A percentile compares a stretch with the other conserved stretches of the same genome.
These are phyloP conservation scores for Drosophila sproati DNA, from an alignment of 1,140 invertebrate genomes.

Conservation along the genomic window DNA sequence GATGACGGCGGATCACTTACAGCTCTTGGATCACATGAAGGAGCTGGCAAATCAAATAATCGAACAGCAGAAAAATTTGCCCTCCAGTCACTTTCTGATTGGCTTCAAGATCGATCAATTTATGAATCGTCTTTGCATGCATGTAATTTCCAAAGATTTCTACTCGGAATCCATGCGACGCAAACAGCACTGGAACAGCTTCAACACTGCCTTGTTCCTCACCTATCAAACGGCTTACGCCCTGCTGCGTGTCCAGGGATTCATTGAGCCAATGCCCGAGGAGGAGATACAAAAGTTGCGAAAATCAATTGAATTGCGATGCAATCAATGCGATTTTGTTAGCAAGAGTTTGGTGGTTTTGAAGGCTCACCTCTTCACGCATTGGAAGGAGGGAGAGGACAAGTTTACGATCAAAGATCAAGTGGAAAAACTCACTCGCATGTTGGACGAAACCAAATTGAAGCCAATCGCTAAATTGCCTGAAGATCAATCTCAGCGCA, in stretches of 20 bases:
- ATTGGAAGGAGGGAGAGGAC: slow-evolving; percentile 48
- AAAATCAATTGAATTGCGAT: neutral
- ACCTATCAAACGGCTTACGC: slow-evolving; percentile 48
- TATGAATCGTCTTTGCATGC: slow-evolving; percentile 55
- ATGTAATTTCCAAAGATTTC: slow-evolving; percentile 67
- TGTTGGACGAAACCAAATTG: slow-evolving; percentile 46
- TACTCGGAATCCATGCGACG: slow-evolving; percentile 45
- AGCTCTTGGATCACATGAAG: slow-evolving; percentile 63
- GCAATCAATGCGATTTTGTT: slow-evolving; percentile 63
- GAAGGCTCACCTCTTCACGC: slow-evolving; percentile 52
- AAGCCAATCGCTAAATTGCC: neutral
- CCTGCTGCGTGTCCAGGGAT: slow-evolving; percentile 37
- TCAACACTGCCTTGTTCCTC: slow-evolving; percentile 62
- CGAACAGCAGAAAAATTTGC: slow-evolving; percentile 40
- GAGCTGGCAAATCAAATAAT: slow-evolving; percentile 62
- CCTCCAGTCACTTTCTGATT: slow-evolving; percentile 48
- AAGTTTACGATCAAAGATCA: slow-evolving; percentile 31
- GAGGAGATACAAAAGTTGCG: slow-evolving; percentile 27
- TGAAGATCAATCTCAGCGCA: neutral
- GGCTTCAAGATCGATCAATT: slow-evolving; percentile 58
- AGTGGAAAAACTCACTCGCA: slow-evolving; percentile 25
- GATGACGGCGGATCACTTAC: slow-evolving; percentile 54
- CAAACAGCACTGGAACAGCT: slow-evolving; percentile 58
- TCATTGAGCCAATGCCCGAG: slow-evolving; percentile 40
- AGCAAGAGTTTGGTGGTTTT: slow-evolving; percentile 19